Base-by-base conservation (phyloP, 1,140 invertebrate genomes). In the Diachasmimorpha longicaudata region DNA sequence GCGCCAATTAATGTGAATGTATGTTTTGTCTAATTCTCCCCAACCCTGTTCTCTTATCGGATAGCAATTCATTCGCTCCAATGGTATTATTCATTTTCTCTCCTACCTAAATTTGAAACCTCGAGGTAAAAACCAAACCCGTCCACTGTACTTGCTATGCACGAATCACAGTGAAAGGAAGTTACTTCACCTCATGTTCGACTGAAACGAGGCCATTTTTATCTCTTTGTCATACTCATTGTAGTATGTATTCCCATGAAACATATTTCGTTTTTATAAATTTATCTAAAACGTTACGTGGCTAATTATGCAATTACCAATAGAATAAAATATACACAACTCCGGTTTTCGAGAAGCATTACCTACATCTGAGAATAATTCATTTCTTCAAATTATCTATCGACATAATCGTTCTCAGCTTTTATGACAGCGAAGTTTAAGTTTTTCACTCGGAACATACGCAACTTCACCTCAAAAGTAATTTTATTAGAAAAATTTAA, bases 201-300 rank as follows among this genome's bases (percentile, higher is more conserved):
- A 82, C 81, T 83, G 83, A 84, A 84, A 83, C 82, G 82, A 84
- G 83, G 83, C 83, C 83, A 84, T 84, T 84, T 84, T 84, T 83
- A 80, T 82, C 79, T 80, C 74, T 75, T 71, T 71, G 42, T 37
- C 25, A 63, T 73, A 39, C 31, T 66, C 36, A 31, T 72, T 72
- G 36, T 0, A n/a, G 36, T 68, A 37, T 14, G 25, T 39, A 68
- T 14, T 8, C 39, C 39, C 36, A 39, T 19, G 66, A 68, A 68
- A 19, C 11, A 68, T 37, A 39, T 39, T 68, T 68, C 14, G n/a
- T 16, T 16, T 68, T 68, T 3, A n/a, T 16, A 14, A 13, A 14
- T 16, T 68, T 25, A 19, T 19, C 19, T 52, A 13, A 16, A 52
- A n/a, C n/a, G 9, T 16, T 52, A 2, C 14, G 48, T 2, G 5